Conservation (phyloP, 2,888 invertebrate species). For the Coecobrya sp. region DNA sequence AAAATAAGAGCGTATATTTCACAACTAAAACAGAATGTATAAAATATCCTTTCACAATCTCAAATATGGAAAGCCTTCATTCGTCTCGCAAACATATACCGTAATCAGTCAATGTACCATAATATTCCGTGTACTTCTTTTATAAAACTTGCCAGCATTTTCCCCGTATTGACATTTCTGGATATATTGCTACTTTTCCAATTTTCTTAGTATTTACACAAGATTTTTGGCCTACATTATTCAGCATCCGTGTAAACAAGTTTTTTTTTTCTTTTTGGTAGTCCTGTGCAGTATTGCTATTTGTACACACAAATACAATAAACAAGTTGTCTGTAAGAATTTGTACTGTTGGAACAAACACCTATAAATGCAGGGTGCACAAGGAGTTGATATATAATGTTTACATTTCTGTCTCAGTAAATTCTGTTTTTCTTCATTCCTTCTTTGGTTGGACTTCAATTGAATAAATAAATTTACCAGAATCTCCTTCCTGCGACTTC, state of each 20-base stretch:
- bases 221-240: constrained; percentile 50
- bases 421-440: constrained; percentile 11
- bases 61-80: background rate
- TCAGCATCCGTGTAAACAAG: constrained; percentile 56
- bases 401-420: constrained; percentile 29
- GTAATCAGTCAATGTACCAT: background rate
- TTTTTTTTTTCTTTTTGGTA: background rate
- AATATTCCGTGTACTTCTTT: background rate
- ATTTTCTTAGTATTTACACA: constrained; percentile 62
- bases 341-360: background rate
- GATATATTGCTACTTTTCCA: constrained; percentile 65
- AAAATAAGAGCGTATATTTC: background rate
- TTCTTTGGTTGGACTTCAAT: constrained; percentile 30
- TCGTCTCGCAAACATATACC: background rate
- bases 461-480: constrained; percentile 58
- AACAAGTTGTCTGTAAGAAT: constrained; percentile 11
- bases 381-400: constrained; percentile 9
- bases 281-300: background rate
- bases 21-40: background rate
- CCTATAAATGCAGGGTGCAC: background rate
- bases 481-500: constrained; percentile 3
- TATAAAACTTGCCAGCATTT: background rate
- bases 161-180: constrained; percentile 22
- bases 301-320: background rate
- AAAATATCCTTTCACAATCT: background rate